Percentiles rank a stretch among this genome's conserved stretches.
Evolutionary conservation across 2,888 invertebrate genomes (phyloP).

Genomic region (Macaria notata): DNA sequence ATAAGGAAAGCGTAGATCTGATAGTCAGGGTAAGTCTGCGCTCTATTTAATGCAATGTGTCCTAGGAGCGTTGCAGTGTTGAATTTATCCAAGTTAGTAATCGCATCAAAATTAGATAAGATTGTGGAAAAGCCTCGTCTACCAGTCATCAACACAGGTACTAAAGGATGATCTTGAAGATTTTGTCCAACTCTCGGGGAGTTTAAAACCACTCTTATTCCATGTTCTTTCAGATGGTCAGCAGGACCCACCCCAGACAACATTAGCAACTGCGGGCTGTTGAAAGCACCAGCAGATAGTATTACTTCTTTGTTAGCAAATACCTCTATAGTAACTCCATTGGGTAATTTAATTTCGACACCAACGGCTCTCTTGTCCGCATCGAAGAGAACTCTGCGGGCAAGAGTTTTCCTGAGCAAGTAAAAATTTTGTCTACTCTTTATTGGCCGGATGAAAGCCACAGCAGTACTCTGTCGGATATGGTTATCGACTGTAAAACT

Average conservation of each 20-base stretch:
- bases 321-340: background rate
- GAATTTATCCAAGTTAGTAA: constrained; percentile 36
- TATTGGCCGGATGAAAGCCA: constrained; percentile 39
- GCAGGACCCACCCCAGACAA: constrained; percentile 54
- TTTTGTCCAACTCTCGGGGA: constrained; percentile 38
- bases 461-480: constrained; percentile 44
- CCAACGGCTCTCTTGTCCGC: background rate
- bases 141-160: constrained; percentile 36
- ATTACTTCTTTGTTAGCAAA: constrained; percentile 44
- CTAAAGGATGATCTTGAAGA: constrained; percentile 41
- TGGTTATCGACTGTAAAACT: constrained; percentile 36
- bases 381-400: background rate
- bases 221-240: constrained; percentile 6
- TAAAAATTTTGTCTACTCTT: background rate
- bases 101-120: constrained; percentile 34
- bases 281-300: constrained; percentile 50
- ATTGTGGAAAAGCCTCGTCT: constrained; percentile 29
- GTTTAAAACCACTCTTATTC: background rate
- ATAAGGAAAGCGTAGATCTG: constrained; percentile 41
- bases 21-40: constrained; percentile 48
- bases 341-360: background rate
- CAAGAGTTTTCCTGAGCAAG: background rate
- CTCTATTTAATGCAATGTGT: constrained; percentile 40
- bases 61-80: constrained; percentile 45
- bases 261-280: constrained; percentile 55